Base-by-base conservation (phyloP, 2,888 invertebrate genomes). In the Aleiodes leptofemur region DNA sequence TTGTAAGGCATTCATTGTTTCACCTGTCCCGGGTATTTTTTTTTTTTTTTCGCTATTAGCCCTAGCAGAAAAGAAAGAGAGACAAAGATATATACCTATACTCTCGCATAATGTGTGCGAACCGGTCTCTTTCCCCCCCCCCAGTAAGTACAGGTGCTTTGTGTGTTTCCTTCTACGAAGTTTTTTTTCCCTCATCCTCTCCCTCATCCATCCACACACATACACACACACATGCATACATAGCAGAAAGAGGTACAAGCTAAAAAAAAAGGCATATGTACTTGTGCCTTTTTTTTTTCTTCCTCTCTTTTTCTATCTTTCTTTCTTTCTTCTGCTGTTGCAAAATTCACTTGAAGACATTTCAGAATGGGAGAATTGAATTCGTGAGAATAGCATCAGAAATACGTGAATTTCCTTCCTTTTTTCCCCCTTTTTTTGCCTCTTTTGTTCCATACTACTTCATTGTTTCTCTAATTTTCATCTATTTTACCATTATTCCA, bases 311-410 rank as follows among this genome's bases (percentile, higher is more conserved):
- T 23, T 23, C 2, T 23, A n/a, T 23, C 23, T 23, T 1, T 23
- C 6, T 34, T 6, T 6, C 34, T 34, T 34, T 34, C 6, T 34
- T 34, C 34, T 34, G 23, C 34, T 6, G 34, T 34, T 34, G 34
- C 34, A 34, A 4, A 55, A 70, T 74, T 74, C 53, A 74, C 70
- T 74, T 64, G 23, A 23, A 23, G 23, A 23, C 23, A 23, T 23
- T 23, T 23, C 23, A 23, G 23, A 23, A 23, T 23, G 23, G 23
- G 1, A 23, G 23, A 23, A 23, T 23, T 23, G 23, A 23, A 23
- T 23, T 23, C 23, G 74, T 74, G 74, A 74, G 74, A 74, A 74
- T 56, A 51, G 51, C 43, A 53, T 64, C 64, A 64, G 56, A 29
- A 50, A 9, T 14, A 23, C 48, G 23, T 64, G 6, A 23, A 23